Evolutionary conservation across 2,113 vertebrate species (phyloP).

Genomic region (Epinephelus lanceolatus): DNA sequence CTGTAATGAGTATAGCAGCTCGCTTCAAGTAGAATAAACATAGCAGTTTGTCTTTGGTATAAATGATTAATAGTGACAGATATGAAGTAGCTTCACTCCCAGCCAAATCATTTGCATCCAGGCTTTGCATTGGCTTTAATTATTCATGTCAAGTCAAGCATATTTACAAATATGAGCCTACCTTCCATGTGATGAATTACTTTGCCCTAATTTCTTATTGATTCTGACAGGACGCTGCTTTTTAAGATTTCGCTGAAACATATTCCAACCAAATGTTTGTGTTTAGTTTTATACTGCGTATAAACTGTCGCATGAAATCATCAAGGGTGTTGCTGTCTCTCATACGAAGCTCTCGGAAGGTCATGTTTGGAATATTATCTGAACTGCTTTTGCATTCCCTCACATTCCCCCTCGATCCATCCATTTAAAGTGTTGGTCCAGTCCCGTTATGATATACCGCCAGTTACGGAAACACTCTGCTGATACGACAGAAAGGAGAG

Average conservation of each 20-base stretch:
- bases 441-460: neutral
- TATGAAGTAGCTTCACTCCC: slow-evolving; percentile 66
- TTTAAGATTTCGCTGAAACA: neutral
- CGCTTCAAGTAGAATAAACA: slow-evolving; percentile 55
- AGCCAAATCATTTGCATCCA: slow-evolving; percentile 67
- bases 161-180: slow-evolving; percentile 54
- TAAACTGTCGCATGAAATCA: neutral
- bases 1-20: slow-evolving; percentile 53
- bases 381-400: neutral
- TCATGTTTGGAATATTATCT: neutral
- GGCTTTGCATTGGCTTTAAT: slow-evolving; percentile 59
- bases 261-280: neutral
- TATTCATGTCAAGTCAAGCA: slow-evolving; percentile 68
- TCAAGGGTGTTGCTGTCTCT: neutral
- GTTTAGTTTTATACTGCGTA: neutral
- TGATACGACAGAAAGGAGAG: neutral
- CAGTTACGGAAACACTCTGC: neutral
- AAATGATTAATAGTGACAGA: slow-evolving; percentile 74
- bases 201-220: slow-evolving; percentile 25
- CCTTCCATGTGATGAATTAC: slow-evolving; percentile 34
- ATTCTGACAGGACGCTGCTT: slow-evolving; percentile 19
- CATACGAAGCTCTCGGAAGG: neutral
- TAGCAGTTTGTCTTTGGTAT: slow-evolving; percentile 57
- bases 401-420: neutral
- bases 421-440: neutral